These are phyloP conservation scores for Montipora cactus DNA, from an alignment of 64 coral and sea anemone genomes.

Conservation along the genomic window DNA sequence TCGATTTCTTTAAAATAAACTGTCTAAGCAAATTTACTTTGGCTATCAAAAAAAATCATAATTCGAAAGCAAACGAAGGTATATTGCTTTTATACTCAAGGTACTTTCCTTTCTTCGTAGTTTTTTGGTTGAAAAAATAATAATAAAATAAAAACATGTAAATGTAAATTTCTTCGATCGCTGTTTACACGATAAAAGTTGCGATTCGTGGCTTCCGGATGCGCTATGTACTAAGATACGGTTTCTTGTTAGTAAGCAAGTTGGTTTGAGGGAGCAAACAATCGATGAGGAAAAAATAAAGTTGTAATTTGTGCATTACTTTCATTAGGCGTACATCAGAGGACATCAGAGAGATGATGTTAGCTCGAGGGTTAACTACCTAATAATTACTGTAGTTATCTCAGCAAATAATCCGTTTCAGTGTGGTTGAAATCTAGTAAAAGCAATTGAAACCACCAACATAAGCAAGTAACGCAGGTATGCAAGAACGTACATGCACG, in stretches of 20 bases:
- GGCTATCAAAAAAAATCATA: constrained; percentile 1
- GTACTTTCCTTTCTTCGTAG: background rate
- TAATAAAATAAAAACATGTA: background rate
- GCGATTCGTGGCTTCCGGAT: constrained; percentile 21
- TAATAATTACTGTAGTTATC: constrained; percentile 61
- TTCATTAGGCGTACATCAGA: constrained; percentile 49
- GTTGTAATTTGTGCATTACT: constrained; percentile 27
- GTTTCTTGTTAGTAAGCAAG: constrained; percentile 14
- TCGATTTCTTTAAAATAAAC: constrained; percentile 50
- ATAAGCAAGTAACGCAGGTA: background rate
- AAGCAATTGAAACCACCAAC: constrained; percentile 6
- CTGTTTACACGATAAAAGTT: constrained; percentile 28
- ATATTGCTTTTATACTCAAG: background rate
- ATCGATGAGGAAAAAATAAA: constrained; percentile 12
- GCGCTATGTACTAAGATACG: background rate
- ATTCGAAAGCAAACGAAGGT: background rate
- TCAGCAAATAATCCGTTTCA: constrained; percentile 28
- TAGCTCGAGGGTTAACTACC: constrained; percentile 57
- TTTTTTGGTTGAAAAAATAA: background rate
- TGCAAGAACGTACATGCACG: background rate
- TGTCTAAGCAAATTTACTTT: constrained; percentile 41
- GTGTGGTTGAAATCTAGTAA: constrained; percentile 7
- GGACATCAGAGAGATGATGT: constrained; percentile 46
- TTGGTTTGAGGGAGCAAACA: background rate
- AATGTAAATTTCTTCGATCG: background rate